A percentile compares a stretch with the other conserved stretches of the same genome.
phyloP scores from a whole-genome alignment of 2,113 vertebrate genomes.

The Numenius arquata region DNA sequence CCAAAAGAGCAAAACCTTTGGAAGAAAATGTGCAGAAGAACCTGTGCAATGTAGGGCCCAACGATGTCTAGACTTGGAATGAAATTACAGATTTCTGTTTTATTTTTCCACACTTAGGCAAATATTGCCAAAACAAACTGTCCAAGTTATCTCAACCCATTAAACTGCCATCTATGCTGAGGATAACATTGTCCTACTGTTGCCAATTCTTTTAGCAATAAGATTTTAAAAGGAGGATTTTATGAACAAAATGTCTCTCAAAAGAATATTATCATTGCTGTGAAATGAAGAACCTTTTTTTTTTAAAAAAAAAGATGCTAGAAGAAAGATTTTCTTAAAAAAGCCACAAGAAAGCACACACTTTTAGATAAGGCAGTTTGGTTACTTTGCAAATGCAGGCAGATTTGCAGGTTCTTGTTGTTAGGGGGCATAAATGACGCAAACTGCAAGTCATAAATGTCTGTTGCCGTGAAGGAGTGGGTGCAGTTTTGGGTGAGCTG shows the following conservation, averaged over 20 bases:
- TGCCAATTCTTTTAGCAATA: background rate
- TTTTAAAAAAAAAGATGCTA: background rate
- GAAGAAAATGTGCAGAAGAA: background rate
- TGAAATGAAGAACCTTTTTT: background rate
- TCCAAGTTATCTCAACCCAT: background rate
- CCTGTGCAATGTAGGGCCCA: background rate
- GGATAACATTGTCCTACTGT: background rate
- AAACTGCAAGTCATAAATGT: conserved; percentile 29
- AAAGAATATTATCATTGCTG: background rate
- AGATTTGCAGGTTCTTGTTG: conserved; percentile 20
- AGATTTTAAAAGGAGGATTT: background rate
- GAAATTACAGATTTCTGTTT: background rate
- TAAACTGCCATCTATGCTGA: background rate
- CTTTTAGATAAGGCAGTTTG: background rate
- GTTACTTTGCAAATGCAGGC: conserved; percentile 20
- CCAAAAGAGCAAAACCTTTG: background rate
- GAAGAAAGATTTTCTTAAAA: background rate
- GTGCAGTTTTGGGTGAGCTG: conserved; percentile 50
- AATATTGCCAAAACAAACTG: background rate
- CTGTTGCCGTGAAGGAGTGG: conserved; percentile 29
- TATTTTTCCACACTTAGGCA: background rate
- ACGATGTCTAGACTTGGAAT: background rate
- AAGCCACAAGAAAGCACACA: background rate
- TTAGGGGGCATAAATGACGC: conserved; percentile 35
- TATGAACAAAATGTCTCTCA: background rate